Evolutionary conservation across 2,113 vertebrate species (phyloP).

Genomic region (Tachuris rubrigastra): DNA sequence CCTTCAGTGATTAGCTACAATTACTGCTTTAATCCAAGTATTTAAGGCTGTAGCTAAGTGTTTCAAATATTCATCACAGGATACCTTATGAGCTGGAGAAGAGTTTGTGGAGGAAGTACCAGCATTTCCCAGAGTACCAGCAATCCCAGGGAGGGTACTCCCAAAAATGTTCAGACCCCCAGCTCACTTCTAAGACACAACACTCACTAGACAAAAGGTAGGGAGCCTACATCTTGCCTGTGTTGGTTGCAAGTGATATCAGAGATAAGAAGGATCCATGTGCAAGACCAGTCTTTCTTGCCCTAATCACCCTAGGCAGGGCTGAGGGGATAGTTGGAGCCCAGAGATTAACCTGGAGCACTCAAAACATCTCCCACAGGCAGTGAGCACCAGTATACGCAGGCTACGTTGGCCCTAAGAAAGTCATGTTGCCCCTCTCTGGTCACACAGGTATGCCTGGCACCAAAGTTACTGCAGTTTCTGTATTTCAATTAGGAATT

Average conservation of each 20-base stretch:
- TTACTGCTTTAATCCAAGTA: slow-evolving; percentile 28
- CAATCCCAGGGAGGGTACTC: neutral
- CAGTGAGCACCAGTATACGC: neutral
- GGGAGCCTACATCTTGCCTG: neutral
- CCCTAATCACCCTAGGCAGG: neutral
- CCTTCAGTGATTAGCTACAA: slow-evolving; percentile 53
- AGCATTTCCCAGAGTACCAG: neutral
- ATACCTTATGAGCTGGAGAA: neutral
- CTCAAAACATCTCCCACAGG: neutral
- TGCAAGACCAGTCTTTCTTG: neutral
- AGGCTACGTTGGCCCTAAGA: neutral
- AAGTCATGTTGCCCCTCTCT: neutral
- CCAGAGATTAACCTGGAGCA: neutral
- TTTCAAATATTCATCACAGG: neutral
- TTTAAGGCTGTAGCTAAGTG: neutral
- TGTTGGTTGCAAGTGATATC: neutral
- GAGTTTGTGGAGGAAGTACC: neutral
- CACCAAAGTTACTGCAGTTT: neutral
- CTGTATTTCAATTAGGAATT: neutral
- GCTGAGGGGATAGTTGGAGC: neutral
- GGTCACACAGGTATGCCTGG: neutral
- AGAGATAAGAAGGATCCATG: neutral
- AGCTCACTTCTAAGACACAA: neutral
- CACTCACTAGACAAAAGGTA: neutral
- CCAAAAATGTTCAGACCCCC: neutral